Evolutionary conservation across 30 jellyfish, hydroid and myxozoan genomes (phyloP).

Genomic region (Turritopsis rubra): DNA sequence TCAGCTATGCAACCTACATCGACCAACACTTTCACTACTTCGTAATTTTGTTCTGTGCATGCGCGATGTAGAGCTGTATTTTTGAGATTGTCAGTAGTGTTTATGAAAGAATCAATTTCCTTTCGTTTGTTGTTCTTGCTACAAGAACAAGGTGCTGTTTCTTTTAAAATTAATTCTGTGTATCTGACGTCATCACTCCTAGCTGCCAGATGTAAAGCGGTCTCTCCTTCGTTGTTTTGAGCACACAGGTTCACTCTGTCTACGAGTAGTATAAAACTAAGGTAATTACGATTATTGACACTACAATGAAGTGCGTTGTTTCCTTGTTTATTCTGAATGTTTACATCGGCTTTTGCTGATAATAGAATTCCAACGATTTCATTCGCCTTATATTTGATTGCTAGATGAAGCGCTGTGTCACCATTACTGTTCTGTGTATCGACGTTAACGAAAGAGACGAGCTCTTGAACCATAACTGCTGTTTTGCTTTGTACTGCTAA

Average conservation of each 20-base stretch:
- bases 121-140: background rate
- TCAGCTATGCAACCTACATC: background rate
- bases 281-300: background rate
- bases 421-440: background rate
- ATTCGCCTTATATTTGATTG: background rate
- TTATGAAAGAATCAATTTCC: background rate
- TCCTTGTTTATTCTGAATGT: background rate
- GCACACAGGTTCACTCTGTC: background rate
- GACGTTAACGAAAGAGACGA: background rate
- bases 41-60: background rate
- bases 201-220: background rate
- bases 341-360: background rate
- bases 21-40: background rate
- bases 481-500: background rate
- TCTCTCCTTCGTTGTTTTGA: background rate
- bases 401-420: background rate
- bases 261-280: background rate
- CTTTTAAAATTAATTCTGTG: background rate
- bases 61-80: background rate
- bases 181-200: background rate
- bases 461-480: background rate
- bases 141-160: background rate
- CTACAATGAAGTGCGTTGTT: background rate
- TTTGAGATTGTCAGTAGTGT: background rate
- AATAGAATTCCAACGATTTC: background rate